These are phyloP conservation scores for Tethya wilhelma DNA, from an alignment of 37 sponge, comb jelly and placozoan species.

Conservation along the genomic window DNA sequence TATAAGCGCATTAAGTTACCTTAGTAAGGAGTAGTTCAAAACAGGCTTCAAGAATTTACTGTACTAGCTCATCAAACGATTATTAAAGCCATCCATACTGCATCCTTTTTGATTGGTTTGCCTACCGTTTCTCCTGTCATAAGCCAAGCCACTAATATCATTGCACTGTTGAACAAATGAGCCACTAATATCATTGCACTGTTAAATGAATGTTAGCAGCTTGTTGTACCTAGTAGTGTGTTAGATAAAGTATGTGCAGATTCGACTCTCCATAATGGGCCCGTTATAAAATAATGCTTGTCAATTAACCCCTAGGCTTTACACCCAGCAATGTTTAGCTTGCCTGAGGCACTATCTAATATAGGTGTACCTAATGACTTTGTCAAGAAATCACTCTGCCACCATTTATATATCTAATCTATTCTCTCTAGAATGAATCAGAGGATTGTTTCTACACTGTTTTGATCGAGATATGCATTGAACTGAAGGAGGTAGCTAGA, in stretches of 20 bases:
- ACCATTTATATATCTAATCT: not conserved
- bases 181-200: not conserved
- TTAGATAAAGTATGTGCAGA: not conserved
- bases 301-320: not conserved
- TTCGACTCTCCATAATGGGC: not conserved
- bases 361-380: not conserved
- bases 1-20: no score
- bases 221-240: not conserved
- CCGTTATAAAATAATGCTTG: not conserved
- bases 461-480: not conserved
- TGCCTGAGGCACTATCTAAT: not conserved
- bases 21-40: no score
- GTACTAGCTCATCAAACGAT: not conserved
- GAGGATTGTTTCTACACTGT: not conserved
- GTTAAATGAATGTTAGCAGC: not conserved
- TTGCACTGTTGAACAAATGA: no score
- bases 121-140: not conserved
- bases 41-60: not conserved
- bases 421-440: not conserved
- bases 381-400: not conserved
- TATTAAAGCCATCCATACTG: not conserved
- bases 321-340: not conserved
- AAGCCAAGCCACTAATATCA: no score
- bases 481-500: not conserved
- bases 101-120: constrained; percentile 1